Evolutionary conservation across 2,797 vertebrate species (phyloP).

Genomic region (Centropyge bicolor): DNA sequence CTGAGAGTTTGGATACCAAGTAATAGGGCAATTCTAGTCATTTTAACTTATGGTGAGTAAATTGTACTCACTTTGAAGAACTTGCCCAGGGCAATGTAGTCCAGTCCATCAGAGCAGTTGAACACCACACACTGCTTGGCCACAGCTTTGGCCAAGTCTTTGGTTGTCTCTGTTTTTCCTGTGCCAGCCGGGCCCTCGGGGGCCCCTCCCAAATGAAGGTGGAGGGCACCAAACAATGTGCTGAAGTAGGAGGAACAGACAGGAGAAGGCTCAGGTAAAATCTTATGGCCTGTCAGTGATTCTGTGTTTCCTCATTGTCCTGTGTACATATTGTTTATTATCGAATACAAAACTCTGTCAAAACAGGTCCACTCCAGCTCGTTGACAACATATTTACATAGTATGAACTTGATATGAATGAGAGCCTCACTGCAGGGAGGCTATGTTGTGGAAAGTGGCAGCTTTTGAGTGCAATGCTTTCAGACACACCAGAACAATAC

Average conservation of each 20-base stretch:
- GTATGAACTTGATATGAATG: slow-evolving; percentile 1
- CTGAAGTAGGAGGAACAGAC: slow-evolving; percentile 71
- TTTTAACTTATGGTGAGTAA: not conserved
- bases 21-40: not conserved
- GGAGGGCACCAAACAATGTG: slow-evolving; percentile 92
- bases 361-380: not conserved
- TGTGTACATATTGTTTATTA: not conserved
- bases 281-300: not conserved
- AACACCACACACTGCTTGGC: slow-evolving; percentile 96
- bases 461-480: not conserved
- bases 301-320: not conserved
- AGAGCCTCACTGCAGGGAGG: slow-evolving; percentile 12
- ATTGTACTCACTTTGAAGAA: slow-evolving; percentile 90
- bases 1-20: not conserved
- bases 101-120: slow-evolving; percentile 94
- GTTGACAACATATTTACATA: slow-evolving; percentile 12
- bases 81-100: slow-evolving; percentile 94
- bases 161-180: slow-evolving; percentile 94
- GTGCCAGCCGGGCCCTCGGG: slow-evolving; percentile 94
- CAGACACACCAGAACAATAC: not conserved
- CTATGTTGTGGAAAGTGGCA: not conserved
- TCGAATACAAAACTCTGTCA: not conserved
- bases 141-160: slow-evolving; percentile 95
- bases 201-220: slow-evolving; percentile 92
- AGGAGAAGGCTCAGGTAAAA: not conserved